Base-by-base conservation (phyloP, 2,113 vertebrate species). In the Mastomys natalensis region DNA sequence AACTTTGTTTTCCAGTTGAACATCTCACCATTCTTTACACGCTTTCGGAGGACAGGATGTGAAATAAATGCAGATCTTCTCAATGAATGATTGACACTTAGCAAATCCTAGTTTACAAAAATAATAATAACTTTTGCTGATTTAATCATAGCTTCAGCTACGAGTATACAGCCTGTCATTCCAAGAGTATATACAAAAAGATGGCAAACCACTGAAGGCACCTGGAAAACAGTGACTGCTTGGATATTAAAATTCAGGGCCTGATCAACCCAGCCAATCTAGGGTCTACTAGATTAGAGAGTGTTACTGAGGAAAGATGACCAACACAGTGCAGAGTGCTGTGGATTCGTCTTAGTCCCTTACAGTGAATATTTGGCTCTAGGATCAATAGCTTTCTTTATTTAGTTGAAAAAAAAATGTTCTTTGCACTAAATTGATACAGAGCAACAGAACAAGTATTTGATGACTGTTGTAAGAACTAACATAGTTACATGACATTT, bases 401-500 rank as follows among this genome's bases (percentile, higher is more conserved):
- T 48, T 51, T 70, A 88, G 78, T n/a, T 55, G 89, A 8, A 76
- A 40, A 94, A 86, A 89, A 93, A 62, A 43, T 76, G 26, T 7
- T 87, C 88, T 94, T 74, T 89, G 60, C 34, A 64, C 76, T 88
- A 87, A 95, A 60, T 93, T 84, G n/a, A 62, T 31, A 45, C 24
- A 55, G 51, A 93, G 29, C 51, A 72, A 78, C 80, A 15, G 3
- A 96, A 0, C 34, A 82, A 53, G 22, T 58, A 51, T 88, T 87
- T 90, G 48, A 90, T 45, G 51, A 45, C 34, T 40, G 21, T 74
- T 21, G 77, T 45, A 58, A 91, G 45, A 70, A 74, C 16, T 62
- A 43, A 55, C 51, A n/a, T 34, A 78, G 70, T 29, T 74, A 82
- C 58, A 84, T 68, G 29, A 91, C 80, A 74, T 31, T 40, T 76